Evolutionary conservation across 2,797 vertebrate species (phyloP).

Genomic region (Clarias laeviceps): DNA sequence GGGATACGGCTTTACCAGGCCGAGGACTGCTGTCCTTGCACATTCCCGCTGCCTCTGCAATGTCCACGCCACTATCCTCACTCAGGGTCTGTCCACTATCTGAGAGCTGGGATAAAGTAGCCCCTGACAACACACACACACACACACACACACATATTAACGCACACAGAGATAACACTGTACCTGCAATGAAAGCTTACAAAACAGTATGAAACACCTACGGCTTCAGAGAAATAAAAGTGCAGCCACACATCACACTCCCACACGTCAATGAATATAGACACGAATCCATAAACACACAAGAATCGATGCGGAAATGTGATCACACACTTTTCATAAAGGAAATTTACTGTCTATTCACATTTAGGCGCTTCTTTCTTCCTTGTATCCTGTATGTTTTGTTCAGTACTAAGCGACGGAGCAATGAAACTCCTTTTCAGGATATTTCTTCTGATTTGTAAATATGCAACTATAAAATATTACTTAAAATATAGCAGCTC

Average conservation of each 20-base stretch:
- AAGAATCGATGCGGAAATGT: slow-evolving; percentile 3
- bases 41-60: slow-evolving; percentile 78
- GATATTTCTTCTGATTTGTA: neutral
- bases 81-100: slow-evolving; percentile 96
- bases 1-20: slow-evolving; percentile 71
- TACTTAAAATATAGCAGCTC: neutral
- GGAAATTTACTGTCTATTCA: neutral
- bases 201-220: slow-evolving; percentile 16
- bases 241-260: neutral
- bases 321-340: neutral
- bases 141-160: neutral
- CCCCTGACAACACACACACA: slow-evolving; percentile 70
- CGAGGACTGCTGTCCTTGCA: slow-evolving; percentile 80
- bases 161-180: slow-evolving; percentile 15
- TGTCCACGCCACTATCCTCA: slow-evolving; percentile 96
- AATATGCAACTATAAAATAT: neutral
- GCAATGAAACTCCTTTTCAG: neutral
- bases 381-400: neutral
- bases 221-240: slow-evolving; percentile 5
- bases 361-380: neutral
- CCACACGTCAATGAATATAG: slow-evolving; percentile 26
- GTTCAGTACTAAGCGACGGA: neutral
- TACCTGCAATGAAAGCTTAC: slow-evolving; percentile 21
- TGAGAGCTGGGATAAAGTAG: slow-evolving; percentile 90
- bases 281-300: slow-evolving; percentile 20